Percentiles rank a stretch among this genome's conserved stretches.
Conservation (phyloP, 2,888 invertebrate species). For the Aethes cnicana region DNA sequence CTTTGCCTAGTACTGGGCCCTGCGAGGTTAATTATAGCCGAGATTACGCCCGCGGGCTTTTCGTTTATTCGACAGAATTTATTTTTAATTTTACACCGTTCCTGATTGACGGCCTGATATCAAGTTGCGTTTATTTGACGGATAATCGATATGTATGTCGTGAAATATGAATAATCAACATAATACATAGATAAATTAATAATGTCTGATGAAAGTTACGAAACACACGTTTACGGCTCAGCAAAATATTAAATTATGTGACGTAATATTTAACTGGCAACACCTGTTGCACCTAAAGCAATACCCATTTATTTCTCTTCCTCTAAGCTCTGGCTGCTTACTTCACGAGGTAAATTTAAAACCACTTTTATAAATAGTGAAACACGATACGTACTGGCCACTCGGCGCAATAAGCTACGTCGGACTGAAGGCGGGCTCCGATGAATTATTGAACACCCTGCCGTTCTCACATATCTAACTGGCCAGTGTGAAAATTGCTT, state of each 20-base stretch:
- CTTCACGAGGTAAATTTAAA: slow-evolving; percentile 8
- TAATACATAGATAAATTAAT: too few species aligned
- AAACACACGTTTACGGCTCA: too few species aligned
- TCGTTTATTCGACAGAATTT: not conserved
- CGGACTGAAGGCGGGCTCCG: slow-evolving; percentile 35
- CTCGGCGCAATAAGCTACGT: slow-evolving; percentile 35
- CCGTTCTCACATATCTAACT: slow-evolving; percentile 13
- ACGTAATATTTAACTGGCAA: too few species aligned
- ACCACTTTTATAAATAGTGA: slow-evolving; percentile 11
- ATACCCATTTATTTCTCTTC: too few species aligned
- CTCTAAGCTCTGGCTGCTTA: too few species aligned
- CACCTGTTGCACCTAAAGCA: too few species aligned
- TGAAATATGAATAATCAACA: too few species aligned
- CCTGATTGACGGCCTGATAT: not conserved
- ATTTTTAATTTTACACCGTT: not conserved
- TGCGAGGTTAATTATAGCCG: slow-evolving; percentile 25
- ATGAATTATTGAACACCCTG: slow-evolving; percentile 49
- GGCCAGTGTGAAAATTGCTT: slow-evolving; percentile 17
- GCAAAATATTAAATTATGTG: too few species aligned
- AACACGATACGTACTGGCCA: slow-evolving; percentile 16
- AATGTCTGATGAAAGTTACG: too few species aligned
- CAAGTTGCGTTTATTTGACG: too few species aligned
- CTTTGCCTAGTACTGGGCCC: slow-evolving; percentile 22
- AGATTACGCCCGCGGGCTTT: slow-evolving; percentile 9
- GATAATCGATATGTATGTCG: too few species aligned